phyloP scores from a whole-genome alignment of 2,113 vertebrate species.

The Rhinogobius similis region DNA sequence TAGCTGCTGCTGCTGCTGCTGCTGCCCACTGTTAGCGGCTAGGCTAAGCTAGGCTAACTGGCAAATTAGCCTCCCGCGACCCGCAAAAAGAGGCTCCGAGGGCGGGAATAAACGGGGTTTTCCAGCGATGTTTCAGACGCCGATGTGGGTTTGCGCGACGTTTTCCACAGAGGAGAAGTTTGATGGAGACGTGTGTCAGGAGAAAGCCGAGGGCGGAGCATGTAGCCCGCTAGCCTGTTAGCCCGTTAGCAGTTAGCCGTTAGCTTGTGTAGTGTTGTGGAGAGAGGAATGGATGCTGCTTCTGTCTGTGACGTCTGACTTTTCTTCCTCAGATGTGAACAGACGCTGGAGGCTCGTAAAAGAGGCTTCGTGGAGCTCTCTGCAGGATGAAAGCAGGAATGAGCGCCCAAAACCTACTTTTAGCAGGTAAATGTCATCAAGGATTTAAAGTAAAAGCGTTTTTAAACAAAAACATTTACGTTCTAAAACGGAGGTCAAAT shows the following conservation, averaged over 20 bases:
- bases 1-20: constrained; percentile 74
- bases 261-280: constrained; percentile 41
- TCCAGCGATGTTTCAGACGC: neutral
- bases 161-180: constrained; percentile 4
- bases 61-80: constrained; percentile 31
- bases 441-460: no score
- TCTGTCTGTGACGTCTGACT: constrained; percentile 59
- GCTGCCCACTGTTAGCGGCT: constrained; percentile 65
- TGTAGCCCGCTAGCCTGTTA: constrained; percentile 34
- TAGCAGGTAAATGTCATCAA: no score
- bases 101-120: neutral
- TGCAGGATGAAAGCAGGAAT: constrained; percentile 36
- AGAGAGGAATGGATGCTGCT: constrained; percentile 35
- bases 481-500: no score
- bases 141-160: neutral
- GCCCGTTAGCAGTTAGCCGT: constrained; percentile 22
- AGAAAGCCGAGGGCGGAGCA: constrained; percentile 15
- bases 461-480: no score
- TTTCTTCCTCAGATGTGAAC: constrained; percentile 53
- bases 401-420: neutral
- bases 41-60: constrained; percentile 63
- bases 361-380: constrained; percentile 44
- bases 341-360: neutral
- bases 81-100: constrained; percentile 23
- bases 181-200: neutral